A percentile compares a stretch with the other conserved stretches of the same genome.
These are phyloP conservation scores for Rutilus rutilus DNA, from an alignment of 2,113 vertebrate species.

Conservation along the genomic window DNA sequence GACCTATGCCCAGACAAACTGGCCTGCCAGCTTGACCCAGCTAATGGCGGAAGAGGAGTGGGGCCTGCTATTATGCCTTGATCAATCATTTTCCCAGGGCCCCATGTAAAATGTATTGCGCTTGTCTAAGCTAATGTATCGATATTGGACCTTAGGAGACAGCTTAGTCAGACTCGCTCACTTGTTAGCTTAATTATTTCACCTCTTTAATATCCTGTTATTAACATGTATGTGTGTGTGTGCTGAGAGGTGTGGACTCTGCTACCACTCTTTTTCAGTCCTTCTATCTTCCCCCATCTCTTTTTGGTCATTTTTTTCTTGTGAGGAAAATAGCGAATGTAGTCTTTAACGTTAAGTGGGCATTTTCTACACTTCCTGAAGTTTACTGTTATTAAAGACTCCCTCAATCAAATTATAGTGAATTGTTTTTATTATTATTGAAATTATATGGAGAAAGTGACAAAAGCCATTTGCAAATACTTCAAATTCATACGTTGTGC, in stretches of 20 bases:
- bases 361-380: not conserved
- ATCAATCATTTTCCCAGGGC: constrained; percentile 70
- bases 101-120: constrained; percentile 76
- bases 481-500: not conserved
- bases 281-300: constrained; percentile 60
- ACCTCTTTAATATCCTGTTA: constrained; percentile 61
- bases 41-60: constrained; percentile 55
- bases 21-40: constrained; percentile 54
- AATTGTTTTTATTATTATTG: not conserved
- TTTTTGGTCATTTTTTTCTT: constrained; percentile 24
- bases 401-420: not conserved
- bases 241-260: constrained; percentile 45
- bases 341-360: not conserved
- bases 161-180: constrained; percentile 52
- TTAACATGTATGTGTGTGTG: constrained; percentile 21
- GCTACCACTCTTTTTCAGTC: constrained; percentile 70
- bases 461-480: not conserved
- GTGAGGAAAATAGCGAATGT: not conserved
- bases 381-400: not conserved
- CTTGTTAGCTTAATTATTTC: constrained; percentile 63
- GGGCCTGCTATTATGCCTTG: constrained; percentile 67
- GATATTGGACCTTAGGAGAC: constrained; percentile 76
- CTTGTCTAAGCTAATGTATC: constrained; percentile 79
- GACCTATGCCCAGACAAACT: constrained; percentile 65
- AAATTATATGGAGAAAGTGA: not conserved